A percentile compares a stretch with the other conserved stretches of the same genome.
These are phyloP conservation scores for Paedocypris micromegethes DNA, from an alignment of 2,797 vertebrate species.

Conservation along the genomic window DNA sequence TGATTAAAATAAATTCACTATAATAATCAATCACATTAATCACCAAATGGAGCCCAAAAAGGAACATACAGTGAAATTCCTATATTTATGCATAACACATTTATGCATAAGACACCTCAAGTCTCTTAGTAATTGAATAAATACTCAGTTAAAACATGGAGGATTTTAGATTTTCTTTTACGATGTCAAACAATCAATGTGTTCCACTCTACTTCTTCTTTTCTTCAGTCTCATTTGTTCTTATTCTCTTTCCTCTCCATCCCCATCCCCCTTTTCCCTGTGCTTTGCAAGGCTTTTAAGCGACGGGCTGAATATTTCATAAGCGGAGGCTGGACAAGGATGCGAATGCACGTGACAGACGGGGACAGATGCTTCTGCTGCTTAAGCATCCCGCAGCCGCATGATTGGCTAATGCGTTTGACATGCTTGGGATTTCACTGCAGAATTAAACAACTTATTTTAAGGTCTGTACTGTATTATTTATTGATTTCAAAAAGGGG, in stretches of 20 bases:
- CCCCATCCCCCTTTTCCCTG: constrained; percentile 9
- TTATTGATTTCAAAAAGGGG: too few species aligned
- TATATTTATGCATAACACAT: constrained; percentile 9
- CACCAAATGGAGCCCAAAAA: too few species aligned
- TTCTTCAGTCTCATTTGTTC: constrained; percentile 7
- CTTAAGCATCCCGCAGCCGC: background rate
- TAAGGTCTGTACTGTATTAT: too few species aligned
- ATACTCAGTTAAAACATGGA: constrained; percentile 30
- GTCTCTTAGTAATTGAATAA: constrained; percentile 41
- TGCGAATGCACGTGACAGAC: constrained; percentile 12
- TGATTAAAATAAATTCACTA: too few species aligned
- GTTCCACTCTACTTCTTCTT: constrained; percentile 27
- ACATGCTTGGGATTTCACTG: background rate
- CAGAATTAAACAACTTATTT: background rate
- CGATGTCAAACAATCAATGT: constrained; percentile 1
- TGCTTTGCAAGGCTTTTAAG: constrained; percentile 55
- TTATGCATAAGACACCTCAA: constrained; percentile 15
- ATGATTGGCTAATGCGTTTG: background rate
- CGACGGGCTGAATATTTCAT: constrained; percentile 68
- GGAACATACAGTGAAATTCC: background rate
- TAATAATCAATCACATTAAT: too few species aligned
- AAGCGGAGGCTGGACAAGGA: constrained; percentile 47
- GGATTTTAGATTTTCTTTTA: constrained; percentile 29
- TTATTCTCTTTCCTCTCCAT: constrained; percentile 3
- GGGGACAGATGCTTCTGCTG: constrained; percentile 4